phyloP scores from a whole-genome alignment of 2,113 vertebrate species.

The Agapornis roseicollis region DNA sequence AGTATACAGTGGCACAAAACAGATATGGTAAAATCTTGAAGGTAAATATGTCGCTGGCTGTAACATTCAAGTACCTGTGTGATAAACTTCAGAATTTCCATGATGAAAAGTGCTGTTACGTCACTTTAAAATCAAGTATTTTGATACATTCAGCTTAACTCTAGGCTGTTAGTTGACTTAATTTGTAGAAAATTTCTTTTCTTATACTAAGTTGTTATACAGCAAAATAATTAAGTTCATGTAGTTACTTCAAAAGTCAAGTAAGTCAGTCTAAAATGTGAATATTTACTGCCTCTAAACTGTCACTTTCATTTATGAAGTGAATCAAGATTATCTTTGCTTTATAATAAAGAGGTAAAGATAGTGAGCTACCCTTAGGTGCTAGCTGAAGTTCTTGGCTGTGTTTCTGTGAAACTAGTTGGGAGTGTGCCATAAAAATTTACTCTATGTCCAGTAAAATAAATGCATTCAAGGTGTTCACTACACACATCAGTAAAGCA shows the following conservation, averaged over 20 bases:
- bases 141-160: neutral
- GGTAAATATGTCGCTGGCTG: neutral
- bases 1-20: neutral
- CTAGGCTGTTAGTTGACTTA: neutral
- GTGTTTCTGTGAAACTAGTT: neutral
- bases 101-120: neutral
- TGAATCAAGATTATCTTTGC: neutral
- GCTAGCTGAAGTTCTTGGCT: neutral
- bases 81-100: neutral
- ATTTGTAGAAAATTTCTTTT: neutral
- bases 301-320: neutral
- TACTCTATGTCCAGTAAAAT: neutral
- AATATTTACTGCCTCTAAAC: neutral
- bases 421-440: neutral
- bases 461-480: neutral
- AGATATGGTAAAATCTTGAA: neutral
- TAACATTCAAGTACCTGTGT: neutral
- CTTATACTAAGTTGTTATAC: neutral
- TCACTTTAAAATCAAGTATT: neutral
- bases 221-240: neutral
- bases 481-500: neutral
- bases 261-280: neutral
- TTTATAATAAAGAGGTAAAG: neutral
- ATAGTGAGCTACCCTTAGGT: neutral
- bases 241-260: neutral